These are phyloP conservation scores for Cabera pusaria DNA, from an alignment of 2,888 invertebrate species.

Conservation along the genomic window DNA sequence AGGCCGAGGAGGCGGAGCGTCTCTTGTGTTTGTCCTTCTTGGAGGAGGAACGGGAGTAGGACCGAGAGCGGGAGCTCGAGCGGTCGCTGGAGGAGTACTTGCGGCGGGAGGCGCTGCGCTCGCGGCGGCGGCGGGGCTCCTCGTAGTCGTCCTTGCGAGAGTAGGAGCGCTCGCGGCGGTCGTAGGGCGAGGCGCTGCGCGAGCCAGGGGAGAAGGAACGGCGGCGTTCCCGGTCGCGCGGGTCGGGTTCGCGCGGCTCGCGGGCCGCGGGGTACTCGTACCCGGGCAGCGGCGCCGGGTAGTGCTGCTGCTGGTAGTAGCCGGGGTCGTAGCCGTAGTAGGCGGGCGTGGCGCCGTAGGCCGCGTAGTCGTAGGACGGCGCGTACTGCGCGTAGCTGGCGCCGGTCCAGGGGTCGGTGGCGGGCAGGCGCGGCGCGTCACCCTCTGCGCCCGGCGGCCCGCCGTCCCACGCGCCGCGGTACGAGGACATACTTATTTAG, in stretches of 20 bases:
- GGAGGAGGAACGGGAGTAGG: conserved; percentile 49
- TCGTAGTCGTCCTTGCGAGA: conserved; percentile 59
- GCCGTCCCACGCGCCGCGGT: conserved; percentile 77
- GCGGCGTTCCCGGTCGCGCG: conserved; percentile 40
- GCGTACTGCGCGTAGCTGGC: conserved; percentile 68
- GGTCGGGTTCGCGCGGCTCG: conserved; percentile 38
- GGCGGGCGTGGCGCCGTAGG: conserved; percentile 53
- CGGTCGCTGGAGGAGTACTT: conserved; percentile 68
- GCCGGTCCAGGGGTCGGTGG: conserved; percentile 77
- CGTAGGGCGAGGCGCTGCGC: conserved; percentile 27
- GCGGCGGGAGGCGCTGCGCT: conserved; percentile 53
- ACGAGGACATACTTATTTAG: conserved; percentile 75
- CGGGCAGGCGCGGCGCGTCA: conserved; percentile 67
- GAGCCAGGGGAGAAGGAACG: conserved; percentile 51
- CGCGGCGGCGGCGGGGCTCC: conserved; percentile 45
- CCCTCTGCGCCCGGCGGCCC: conserved; percentile 81
- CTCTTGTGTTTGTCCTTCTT: conserved; percentile 39
- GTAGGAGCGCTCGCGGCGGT: conserved; percentile 44
- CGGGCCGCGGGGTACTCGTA: conserved; percentile 35
- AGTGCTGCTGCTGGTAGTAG: conserved; percentile 56
- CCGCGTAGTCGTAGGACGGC: conserved; percentile 55
- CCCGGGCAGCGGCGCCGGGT: conserved; percentile 32
- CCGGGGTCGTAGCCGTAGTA: conserved; percentile 61
- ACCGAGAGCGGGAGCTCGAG: conserved; percentile 59
- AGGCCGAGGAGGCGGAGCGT: conserved; percentile 49